A percentile compares a stretch with the other conserved stretches of the same genome.
Evolutionary conservation across 1,140 invertebrate genomes (phyloP).

Genomic region (Lepidurus packardi): DNA sequence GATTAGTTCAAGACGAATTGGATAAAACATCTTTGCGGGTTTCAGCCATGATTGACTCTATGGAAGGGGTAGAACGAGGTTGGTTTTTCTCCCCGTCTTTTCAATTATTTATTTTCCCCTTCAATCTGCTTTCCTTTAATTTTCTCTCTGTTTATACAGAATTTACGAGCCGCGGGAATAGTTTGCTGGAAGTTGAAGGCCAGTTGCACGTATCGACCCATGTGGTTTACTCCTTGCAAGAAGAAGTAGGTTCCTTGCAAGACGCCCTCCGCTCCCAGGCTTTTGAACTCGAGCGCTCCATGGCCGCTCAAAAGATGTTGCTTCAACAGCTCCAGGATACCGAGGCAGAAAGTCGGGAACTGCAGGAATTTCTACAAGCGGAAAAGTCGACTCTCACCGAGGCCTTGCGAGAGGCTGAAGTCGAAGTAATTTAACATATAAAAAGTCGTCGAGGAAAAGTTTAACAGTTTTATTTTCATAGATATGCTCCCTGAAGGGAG

Average conservation of each 20-base stretch:
- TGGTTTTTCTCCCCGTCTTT: background rate
- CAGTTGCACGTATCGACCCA: conserved; percentile 39
- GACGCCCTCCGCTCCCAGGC: conserved; percentile 37
- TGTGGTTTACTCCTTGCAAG: conserved; percentile 37
- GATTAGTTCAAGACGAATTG: conserved; percentile 39
- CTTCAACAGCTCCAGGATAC: conserved; percentile 63
- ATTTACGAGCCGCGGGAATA: conserved; percentile 39
- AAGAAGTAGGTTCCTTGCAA: conserved; percentile 37
- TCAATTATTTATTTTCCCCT: background rate
- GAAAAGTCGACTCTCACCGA: conserved; percentile 66
- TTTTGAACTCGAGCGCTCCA: conserved; percentile 31
- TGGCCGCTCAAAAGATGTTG: conserved; percentile 43
- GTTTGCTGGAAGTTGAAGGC: conserved; percentile 38
- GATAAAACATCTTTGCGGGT: conserved; percentile 39
- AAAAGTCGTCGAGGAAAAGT: background rate
- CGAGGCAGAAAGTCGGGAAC: conserved; percentile 62
- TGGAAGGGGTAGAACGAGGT: conserved; percentile 41
- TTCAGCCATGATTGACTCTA: conserved; percentile 40
- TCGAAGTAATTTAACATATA: conserved; percentile 48
- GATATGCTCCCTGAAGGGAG: conserved; percentile 27
- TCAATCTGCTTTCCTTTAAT: background rate
- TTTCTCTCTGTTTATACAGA: conserved; percentile 33
- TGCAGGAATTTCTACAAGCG: conserved; percentile 70
- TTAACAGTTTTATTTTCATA: background rate
- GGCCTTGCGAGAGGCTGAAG: conserved; percentile 65